Evolutionary conservation across 2,797 vertebrate species (phyloP), one percentile per base, ranked within the genome.

Genomic region (Peromyscus attwateri): DNA sequence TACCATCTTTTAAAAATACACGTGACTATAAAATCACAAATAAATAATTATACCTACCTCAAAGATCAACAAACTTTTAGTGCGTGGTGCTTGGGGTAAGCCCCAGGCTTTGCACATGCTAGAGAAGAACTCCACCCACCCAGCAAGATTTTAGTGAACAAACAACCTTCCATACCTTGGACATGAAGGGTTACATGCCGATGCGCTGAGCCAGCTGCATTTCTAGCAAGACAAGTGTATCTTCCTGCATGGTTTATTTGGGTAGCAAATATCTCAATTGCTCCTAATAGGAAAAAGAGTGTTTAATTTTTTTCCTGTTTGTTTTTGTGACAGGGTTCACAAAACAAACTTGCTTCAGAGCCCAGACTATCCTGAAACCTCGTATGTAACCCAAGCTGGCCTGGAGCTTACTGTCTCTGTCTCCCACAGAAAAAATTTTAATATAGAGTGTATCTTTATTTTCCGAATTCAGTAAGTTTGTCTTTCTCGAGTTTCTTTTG

Each of bases 121-220:
- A 9, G 55, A 23, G 40, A 92, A 81, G 43, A 4, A 6, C 6
- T 73, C 40, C 27, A 34, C 4, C 27, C 11, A 60, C 21, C 60
- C 29, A 62, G 27, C 1, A 46, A 40, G 11, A 10, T 81, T 95
- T 77, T 31, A 43, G 46, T 16, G n/a, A 62, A 17, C 40, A 91
- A 94, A 80, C 29, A 76, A 19, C 25, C 60, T 95, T 79, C 73
- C 98, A 98, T 98, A 99, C 99, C 99, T 80, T 99, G 99, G 76
- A 99, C 99, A 0, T 94, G 99, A 83, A 99, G 99, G 82, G 98
- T 99, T 71, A 99, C 97, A 0, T 99, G 98, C 81, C 99, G 99
- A n/a, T 99, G 98, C 23, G 99, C 99, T 14, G 99, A 99, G 66
- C 99, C 99, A 11, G 99, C 99, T 0, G 99, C 96, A 1, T 99